These are phyloP conservation scores for Glaucidium brasilianum DNA, from an alignment of 2,113 vertebrate species.

Conservation along the genomic window DNA sequence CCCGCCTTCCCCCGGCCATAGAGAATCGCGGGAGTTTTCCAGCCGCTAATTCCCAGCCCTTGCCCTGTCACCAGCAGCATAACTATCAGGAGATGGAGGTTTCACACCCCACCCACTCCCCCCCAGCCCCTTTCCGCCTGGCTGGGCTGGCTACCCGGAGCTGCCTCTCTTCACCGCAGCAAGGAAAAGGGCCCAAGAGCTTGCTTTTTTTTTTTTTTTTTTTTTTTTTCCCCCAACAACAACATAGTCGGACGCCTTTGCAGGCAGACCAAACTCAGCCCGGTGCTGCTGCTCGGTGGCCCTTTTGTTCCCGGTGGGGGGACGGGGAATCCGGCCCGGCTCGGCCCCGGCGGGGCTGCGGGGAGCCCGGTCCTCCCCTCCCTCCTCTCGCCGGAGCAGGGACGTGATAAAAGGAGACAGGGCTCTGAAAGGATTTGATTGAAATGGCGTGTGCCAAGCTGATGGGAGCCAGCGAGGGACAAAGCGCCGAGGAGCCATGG, in stretches of 20 bases:
- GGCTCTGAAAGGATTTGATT: slow-evolving; percentile 91
- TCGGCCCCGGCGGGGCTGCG: slow-evolving; percentile 18
- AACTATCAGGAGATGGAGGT: not conserved
- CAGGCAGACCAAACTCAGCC: not conserved
- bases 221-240: not conserved
- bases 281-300: slow-evolving; percentile 15
- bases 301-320: slow-evolving; percentile 45
- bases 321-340: not conserved
- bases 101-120: not conserved
- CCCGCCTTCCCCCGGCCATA: not conserved
- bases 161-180: not conserved
- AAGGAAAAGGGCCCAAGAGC: not conserved
- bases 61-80: not conserved
- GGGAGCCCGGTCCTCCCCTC: slow-evolving; percentile 76
- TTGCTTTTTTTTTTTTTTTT: rapidly evolving
- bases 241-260: not conserved
- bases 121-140: not conserved
- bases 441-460: slow-evolving; percentile 99
- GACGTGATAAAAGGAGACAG: slow-evolving; percentile 91
- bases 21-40: not conserved
- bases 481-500: slow-evolving; percentile 97
- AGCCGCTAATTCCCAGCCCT: not conserved
- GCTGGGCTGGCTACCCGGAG: not conserved
- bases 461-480: slow-evolving; percentile 98
- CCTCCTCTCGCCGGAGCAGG: slow-evolving; percentile 78